phyloP scores from a whole-genome alignment of 2,113 vertebrate genomes.

The Macaca nemestrina region DNA sequence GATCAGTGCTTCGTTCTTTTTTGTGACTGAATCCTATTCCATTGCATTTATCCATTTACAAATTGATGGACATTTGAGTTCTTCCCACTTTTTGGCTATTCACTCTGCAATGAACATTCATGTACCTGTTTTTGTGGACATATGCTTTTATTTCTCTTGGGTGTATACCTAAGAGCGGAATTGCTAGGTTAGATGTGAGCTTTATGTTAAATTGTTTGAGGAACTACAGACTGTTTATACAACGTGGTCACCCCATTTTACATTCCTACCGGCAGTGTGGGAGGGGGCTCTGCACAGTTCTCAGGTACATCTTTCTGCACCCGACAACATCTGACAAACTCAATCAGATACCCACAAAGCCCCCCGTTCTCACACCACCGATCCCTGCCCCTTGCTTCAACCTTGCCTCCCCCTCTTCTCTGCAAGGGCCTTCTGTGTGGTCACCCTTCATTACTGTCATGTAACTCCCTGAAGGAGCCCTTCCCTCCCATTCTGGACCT shows the following conservation, averaged over 20 bases:
- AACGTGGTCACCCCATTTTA: neutral
- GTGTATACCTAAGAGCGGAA: neutral
- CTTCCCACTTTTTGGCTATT: neutral
- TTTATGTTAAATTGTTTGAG: neutral
- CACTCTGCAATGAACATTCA: too few species aligned
- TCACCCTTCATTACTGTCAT: neutral
- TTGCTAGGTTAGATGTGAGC: neutral
- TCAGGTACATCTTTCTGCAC: neutral
- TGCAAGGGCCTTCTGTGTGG: neutral
- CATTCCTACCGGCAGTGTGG: fast-evolving
- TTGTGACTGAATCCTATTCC: neutral
- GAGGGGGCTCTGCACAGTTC: neutral
- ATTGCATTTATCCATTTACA: too few species aligned
- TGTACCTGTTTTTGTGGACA: fast-evolving
- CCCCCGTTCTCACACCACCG: too few species aligned
- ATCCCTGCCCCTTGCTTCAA: too few species aligned
- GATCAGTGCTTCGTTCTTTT: neutral
- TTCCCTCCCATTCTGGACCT: neutral
- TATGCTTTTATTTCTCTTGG: neutral
- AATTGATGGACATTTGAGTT: neutral
- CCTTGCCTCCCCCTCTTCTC: fast-evolving
- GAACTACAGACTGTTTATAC: neutral
- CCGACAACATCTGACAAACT: neutral
- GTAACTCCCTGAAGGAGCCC: neutral
- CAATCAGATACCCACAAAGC: neutral